These are phyloP conservation scores for Xenopus tropicalis DNA, from an alignment of 2,113 vertebrate species.

Conservation along the genomic window DNA sequence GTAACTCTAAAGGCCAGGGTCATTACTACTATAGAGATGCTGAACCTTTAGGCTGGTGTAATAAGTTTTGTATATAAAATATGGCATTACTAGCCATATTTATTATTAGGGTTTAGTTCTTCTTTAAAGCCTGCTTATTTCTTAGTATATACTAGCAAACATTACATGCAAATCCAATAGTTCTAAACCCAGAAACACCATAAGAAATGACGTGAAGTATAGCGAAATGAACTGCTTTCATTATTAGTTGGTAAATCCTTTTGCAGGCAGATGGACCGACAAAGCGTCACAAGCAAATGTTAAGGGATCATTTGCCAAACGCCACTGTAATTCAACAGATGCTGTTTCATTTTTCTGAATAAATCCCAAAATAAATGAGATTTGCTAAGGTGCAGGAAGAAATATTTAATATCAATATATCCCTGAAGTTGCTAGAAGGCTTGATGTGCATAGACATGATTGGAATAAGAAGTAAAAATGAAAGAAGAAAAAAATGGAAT, in stretches of 20 bases:
- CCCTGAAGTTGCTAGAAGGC: background rate
- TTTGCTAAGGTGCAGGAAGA: slow-evolving; percentile 10
- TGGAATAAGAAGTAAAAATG: background rate
- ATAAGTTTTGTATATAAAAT: no score
- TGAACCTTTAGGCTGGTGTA: no score
- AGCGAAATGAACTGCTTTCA: slow-evolving; percentile 7
- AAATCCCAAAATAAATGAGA: slow-evolving; percentile 16
- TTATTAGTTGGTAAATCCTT: slow-evolving; percentile 2
- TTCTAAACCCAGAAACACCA: no score
- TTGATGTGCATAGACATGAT: background rate
- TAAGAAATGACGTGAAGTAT: background rate
- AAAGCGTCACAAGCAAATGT: slow-evolving; percentile 6
- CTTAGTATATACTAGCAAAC: no score
- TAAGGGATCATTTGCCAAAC: background rate
- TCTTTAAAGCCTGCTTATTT: no score
- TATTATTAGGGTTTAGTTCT: no score
- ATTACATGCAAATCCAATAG: no score
- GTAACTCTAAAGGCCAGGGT: no score
- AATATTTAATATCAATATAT: slow-evolving; percentile 11
- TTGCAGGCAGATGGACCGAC: slow-evolving; percentile 10
- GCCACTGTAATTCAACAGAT: slow-evolving; percentile 1
- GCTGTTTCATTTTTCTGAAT: background rate
- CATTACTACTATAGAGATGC: no score
- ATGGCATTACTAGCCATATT: no score
- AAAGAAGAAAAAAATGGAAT: no score